These are phyloP conservation scores for Zygogramma bicolorata DNA, from an alignment of 2,888 invertebrate species.

Conservation along the genomic window DNA sequence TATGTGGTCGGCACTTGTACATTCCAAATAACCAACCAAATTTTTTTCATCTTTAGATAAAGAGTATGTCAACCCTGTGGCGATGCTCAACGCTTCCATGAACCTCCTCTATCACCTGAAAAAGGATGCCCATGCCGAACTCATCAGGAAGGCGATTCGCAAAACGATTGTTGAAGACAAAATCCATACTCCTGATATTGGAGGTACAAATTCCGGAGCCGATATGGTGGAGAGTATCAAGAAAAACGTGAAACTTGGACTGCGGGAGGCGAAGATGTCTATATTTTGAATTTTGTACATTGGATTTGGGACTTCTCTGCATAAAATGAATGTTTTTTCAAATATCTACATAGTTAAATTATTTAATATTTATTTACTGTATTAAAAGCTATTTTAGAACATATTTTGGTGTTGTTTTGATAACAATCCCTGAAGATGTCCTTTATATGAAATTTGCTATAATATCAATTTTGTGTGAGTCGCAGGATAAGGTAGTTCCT, in stretches of 20 bases:
- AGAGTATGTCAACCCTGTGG: constrained; percentile 94
- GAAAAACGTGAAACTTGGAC: constrained; percentile 34
- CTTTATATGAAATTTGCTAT: no score
- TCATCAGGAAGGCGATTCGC: constrained; percentile 50
- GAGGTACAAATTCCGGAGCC: constrained; percentile 48
- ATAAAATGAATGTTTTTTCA: no score
- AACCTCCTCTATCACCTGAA: constrained; percentile 52
- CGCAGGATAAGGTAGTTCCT: no score
- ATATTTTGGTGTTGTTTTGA: no score
- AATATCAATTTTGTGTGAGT: no score
- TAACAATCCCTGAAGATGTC: no score
- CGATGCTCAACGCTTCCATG: constrained; percentile 88
- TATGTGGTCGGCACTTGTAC: no score
- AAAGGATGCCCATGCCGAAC: constrained; percentile 44
- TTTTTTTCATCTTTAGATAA: constrained; percentile 74
- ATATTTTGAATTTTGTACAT: not conserved
- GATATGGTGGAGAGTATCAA: constrained; percentile 51
- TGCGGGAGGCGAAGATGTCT: not conserved
- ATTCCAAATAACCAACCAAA: not conserved
- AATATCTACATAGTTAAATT: no score
- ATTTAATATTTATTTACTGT: not conserved
- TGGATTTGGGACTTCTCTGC: not conserved
- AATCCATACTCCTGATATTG: constrained; percentile 54
- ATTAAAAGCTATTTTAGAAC: no score
- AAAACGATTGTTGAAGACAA: constrained; percentile 52